These are phyloP conservation scores for Archivesica marissinica DNA, from an alignment of 1,140 invertebrate genomes.

Conservation along the genomic window DNA sequence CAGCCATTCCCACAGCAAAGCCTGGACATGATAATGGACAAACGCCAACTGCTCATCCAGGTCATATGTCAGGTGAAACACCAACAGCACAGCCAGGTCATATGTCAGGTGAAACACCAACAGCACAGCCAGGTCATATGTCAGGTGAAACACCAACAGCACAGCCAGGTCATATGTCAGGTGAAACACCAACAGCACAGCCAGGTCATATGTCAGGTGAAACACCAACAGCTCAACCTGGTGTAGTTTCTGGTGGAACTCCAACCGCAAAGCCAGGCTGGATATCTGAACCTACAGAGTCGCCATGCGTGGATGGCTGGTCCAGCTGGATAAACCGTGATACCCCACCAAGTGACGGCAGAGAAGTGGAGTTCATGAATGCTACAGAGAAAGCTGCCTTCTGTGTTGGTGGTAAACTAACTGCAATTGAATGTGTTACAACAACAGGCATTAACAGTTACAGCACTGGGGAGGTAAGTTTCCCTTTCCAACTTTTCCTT, in stretches of 20 bases:
- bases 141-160: slow-evolving; percentile 17
- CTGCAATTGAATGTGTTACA: slow-evolving; percentile 68
- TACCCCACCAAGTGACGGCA: slow-evolving; percentile 64
- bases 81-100: slow-evolving; percentile 24
- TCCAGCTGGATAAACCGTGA: slow-evolving; percentile 70
- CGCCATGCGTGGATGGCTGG: slow-evolving; percentile 50
- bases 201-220: slow-evolving; percentile 1
- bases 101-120: background rate
- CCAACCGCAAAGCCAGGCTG: slow-evolving; percentile 24
- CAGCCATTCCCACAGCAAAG: slow-evolving; percentile 40
- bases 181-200: slow-evolving; percentile 12
- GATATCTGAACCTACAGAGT: background rate
- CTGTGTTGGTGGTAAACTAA: slow-evolving; percentile 70
- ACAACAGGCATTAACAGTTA: slow-evolving; percentile 63
- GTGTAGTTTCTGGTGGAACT: background rate
- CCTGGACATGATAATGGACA: background rate
- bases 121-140: slow-evolving; percentile 5
- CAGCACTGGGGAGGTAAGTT: slow-evolving; percentile 67
- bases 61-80: background rate
- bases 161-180: slow-evolving; percentile 20
- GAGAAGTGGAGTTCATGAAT: slow-evolving; percentile 73
- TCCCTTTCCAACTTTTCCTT: background rate
- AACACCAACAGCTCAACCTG: slow-evolving; percentile 6
- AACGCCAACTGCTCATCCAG: slow-evolving; percentile 9
- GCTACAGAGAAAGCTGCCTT: slow-evolving; percentile 66